Evolutionary conservation across 1,140 invertebrate genomes (phyloP).

Genomic region (Drosophila simulans): DNA sequence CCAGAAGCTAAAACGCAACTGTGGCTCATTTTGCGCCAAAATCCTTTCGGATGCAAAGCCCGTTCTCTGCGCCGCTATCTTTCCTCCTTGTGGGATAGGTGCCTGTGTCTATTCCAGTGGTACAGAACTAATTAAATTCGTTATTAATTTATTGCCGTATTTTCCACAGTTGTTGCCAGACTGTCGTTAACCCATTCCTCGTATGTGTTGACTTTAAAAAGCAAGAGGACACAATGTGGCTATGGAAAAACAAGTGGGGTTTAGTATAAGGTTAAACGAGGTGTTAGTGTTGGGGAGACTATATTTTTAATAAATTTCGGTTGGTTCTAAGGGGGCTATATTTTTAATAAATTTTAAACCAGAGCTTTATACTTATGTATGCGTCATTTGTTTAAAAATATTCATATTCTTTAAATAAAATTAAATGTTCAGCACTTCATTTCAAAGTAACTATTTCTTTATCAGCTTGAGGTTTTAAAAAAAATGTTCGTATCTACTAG

Average conservation of each 20-base stretch:
- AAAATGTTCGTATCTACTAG: background rate
- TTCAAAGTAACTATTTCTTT: background rate
- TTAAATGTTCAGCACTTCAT: no score
- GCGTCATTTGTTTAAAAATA: no score
- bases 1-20: conserved; percentile 51
- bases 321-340: no score
- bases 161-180: conserved; percentile 31
- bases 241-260: background rate
- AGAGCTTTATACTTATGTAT: no score
- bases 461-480: background rate
- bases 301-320: no score
- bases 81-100: conserved; percentile 3
- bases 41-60: conserved; percentile 40
- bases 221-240: background rate
- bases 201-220: conserved; percentile 9
- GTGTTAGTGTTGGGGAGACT: no score
- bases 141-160: conserved; percentile 71
- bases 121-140: conserved; percentile 72
- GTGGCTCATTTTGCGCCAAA: conserved; percentile 41
- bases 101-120: conserved; percentile 19
- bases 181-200: conserved; percentile 4
- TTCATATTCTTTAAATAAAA: no score
- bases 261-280: background rate
- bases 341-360: no score
- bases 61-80: conserved; percentile 1